A percentile compares a stretch with the other conserved stretches of the same genome.
These are phyloP conservation scores for Propithecus coquereli DNA, from an alignment of 2,113 vertebrate genomes.

Conservation along the genomic window DNA sequence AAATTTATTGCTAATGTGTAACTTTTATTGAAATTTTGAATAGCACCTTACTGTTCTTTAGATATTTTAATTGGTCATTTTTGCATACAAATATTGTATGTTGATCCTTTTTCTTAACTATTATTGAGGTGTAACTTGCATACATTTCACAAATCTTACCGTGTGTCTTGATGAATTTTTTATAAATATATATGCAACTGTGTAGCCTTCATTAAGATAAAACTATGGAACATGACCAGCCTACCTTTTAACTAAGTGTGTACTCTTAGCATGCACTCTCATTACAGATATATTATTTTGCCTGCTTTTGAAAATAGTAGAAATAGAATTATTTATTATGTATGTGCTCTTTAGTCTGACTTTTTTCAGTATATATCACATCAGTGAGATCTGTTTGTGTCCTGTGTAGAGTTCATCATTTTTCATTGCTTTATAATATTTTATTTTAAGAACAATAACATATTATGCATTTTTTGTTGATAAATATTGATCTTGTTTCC, in stretches of 20 bases:
- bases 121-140: background rate
- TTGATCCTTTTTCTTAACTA: background rate
- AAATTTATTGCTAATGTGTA: background rate
- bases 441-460: background rate
- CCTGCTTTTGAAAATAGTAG: background rate
- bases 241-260: accelerated
- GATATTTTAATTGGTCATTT: background rate
- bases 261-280: background rate
- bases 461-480: background rate
- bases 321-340: background rate
- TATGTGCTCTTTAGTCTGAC: background rate
- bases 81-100: background rate
- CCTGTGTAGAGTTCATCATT: background rate
- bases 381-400: background rate
- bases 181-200: background rate
- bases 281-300: background rate
- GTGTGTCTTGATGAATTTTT: background rate
- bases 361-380: background rate
- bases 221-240: background rate
- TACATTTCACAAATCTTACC: background rate
- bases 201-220: background rate
- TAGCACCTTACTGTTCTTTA: background rate
- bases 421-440: background rate
- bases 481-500: background rate
- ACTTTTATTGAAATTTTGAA: background rate